phyloP scores from a whole-genome alignment of 2,113 vertebrate species.

The Saguinus imperator region DNA sequence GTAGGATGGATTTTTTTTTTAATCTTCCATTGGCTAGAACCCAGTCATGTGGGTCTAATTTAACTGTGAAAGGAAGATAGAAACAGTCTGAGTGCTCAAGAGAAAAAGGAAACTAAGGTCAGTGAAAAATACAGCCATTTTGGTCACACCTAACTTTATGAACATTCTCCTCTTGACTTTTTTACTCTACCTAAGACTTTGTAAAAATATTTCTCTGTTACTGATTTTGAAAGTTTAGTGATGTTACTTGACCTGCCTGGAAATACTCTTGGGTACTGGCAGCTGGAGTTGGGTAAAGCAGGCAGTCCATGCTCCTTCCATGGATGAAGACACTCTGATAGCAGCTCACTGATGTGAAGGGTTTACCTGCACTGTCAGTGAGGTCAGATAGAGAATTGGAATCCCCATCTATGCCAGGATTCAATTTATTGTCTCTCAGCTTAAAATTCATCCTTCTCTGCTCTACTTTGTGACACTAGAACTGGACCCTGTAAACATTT shows the following conservation, averaged over 20 bases:
- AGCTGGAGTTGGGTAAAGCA: background rate
- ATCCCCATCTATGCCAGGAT: fast-evolving
- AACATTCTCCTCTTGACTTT: background rate
- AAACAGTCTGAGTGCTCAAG: background rate
- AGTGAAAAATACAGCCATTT: background rate
- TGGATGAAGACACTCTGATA: background rate
- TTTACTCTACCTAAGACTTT: background rate
- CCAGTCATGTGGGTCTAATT: background rate
- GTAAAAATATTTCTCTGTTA: background rate
- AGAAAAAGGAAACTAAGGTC: background rate
- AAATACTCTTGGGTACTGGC: background rate
- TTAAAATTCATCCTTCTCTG: background rate
- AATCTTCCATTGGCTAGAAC: background rate
- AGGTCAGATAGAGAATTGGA: background rate
- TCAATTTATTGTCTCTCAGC: background rate
- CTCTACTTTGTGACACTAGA: background rate
- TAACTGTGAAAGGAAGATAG: background rate
- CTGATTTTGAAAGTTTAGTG: background rate
- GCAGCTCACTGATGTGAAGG: background rate
- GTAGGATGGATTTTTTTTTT: background rate
- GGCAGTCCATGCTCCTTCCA: fast-evolving
- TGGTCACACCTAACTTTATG: background rate
- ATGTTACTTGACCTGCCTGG: background rate
- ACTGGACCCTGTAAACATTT: background rate
- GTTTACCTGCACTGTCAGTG: background rate